Conservation (phyloP, 2,113 vertebrate species). For the Theropithecus gelada region DNA sequence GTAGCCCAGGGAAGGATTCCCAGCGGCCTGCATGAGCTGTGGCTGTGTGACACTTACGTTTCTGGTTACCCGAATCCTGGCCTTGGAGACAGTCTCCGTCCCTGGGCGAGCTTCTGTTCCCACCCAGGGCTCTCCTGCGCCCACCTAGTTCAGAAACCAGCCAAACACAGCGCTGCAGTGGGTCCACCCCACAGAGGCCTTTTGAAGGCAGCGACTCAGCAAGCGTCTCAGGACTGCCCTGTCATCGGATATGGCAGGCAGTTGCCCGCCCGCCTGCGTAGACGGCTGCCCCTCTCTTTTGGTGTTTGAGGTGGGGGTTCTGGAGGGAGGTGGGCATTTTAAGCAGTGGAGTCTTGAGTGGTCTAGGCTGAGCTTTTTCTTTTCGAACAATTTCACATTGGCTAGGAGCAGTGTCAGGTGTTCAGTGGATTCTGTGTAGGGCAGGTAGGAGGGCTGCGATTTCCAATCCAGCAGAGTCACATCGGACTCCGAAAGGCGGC, state of each 20-base stretch:
- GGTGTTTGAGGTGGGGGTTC: not conserved
- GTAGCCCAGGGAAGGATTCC: not conserved
- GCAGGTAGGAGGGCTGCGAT: rapidly evolving
- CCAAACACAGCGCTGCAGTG: no score
- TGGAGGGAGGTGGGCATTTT: not conserved
- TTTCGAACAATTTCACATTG: not conserved
- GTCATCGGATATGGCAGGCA: not conserved
- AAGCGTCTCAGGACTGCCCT: not conserved
- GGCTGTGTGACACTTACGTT: not conserved
- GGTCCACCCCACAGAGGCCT: rapidly evolving
- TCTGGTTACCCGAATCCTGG: no score
- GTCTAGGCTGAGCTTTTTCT: not conserved
- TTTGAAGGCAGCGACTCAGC: no score
- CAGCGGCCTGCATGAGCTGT: rapidly evolving
- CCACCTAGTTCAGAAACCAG: no score
- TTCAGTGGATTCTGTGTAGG: not conserved
- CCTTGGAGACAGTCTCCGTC: not conserved
- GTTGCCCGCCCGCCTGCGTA: rapidly evolving
- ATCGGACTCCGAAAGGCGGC: not conserved
- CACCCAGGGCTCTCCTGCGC: no score
- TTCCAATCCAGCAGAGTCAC: rapidly evolving
- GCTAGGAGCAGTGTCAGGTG: not conserved
- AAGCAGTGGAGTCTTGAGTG: not conserved
- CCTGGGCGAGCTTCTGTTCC: not conserved
- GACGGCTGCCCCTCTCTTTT: no score